Base-by-base conservation (phyloP, 2,113 vertebrate genomes). In the Esox niger region DNA sequence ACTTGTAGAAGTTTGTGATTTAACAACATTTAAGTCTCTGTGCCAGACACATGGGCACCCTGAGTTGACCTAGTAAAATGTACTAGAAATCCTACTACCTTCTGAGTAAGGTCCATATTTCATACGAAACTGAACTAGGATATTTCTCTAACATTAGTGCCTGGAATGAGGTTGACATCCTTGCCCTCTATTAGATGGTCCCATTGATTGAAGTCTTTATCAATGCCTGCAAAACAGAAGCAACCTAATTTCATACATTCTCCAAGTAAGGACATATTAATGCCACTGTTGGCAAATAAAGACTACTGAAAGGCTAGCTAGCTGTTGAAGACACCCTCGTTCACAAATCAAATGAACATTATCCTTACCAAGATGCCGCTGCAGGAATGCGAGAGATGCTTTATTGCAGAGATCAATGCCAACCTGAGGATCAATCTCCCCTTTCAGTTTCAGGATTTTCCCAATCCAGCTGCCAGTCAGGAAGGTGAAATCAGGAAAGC, bases 401-500 rank as follows among this genome's bases (percentile, higher is more conserved):
- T 90, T 94, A 78, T 95, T 95, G 79, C 69, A 93, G 68, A 98
- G 94, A 81, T 94, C 88, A 27, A 98, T 90, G 32, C 92, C 95
- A 56, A 94, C 29, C 10, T 90, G 77, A 2, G 97, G 95, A 88
- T 99, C 92, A 21, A 95, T 91, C 59, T 94, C 87, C 79, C 97
- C 97, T 85, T 94, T 95, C 52, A 97, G 82, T 49, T 90, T 89
- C 79, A 98, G 86, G 59, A 95, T 67, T 74, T 85, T 92, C 54
- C 95, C 97, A 30, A 96, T 74, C 60, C 93, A 84, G 74, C 88
- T 90, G n/a, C 94, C 87, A 0, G 92, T 93, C 52, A 92, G 84
- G 84, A 98, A 99, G 59, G 97, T 98, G 74, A 98, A 96, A 84
- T 99, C 97, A 20, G 91, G 93, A 85, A 98, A 98, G 75, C 95